Evolutionary conservation across 2,797 vertebrate species (phyloP), one percentile per base, ranked within the genome.

Genomic region (Molossus alvarezi): DNA sequence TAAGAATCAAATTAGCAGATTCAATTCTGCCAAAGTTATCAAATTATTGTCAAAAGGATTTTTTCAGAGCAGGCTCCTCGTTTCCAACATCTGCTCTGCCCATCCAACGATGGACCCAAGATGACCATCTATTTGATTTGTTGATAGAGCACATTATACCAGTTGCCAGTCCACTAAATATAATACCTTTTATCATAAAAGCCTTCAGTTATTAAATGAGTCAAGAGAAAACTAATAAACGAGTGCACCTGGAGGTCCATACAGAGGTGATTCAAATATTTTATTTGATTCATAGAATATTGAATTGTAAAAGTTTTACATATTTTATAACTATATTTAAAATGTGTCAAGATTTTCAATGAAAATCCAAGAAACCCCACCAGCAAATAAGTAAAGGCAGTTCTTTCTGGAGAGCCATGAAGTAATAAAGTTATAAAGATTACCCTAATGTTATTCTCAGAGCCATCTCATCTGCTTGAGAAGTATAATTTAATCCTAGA

Each of bases 1-100:
- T 97, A 97, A 96, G 96, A 98, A 98, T 98, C 98, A 98, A 98
- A 98, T 98, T 98, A 98, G 96, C 88, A 97, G 96, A 97, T 97
- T 97, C 93, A 92, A 0, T 37, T 97, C 98, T 97, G 95, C 96
- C 97, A 97, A 96, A 97, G 86, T 98, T 97, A 97, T 98, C 97
- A 97, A 98, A 98, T 98, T 97, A 98, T 95, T 94, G 95, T 98
- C 93, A 93, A 97, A 98, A 98, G 97, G 71, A 96, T 69, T 95
- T 97, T 97, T 89, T 82, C 92, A 98, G 97, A 97, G 91, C 91
- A 97, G 92, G 96, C 97, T 96, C 96, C 95, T 97, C 97, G 85
- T 97, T 96, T 90, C 85, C 88, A 96, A 88, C 97, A 98, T 97
- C 94, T 97, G 98, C 64, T 97, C 45, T 11, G 88, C 96, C 93